phyloP scores from a whole-genome alignment of 2,888 invertebrate genomes.

The Drosophila lutescens region DNA sequence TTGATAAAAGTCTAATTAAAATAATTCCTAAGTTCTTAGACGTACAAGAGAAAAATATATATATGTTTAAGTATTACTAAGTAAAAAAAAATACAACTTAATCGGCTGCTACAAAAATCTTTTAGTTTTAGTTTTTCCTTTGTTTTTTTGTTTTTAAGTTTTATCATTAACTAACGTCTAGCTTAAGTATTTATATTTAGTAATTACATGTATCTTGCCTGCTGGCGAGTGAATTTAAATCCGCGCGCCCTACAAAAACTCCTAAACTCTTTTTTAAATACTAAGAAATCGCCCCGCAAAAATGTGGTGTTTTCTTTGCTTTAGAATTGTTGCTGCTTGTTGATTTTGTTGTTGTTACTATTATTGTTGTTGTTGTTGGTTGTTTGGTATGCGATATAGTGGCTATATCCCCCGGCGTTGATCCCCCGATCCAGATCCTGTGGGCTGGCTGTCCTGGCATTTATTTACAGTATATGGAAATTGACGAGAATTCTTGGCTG shows the following conservation, averaged over 20 bases:
- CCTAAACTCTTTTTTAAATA: not conserved
- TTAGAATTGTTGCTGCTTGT: slow-evolving; percentile 13
- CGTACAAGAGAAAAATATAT: slow-evolving; percentile 7
- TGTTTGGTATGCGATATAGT: slow-evolving; percentile 14
- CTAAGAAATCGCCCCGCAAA: slow-evolving; percentile 6
- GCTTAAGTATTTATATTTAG: slow-evolving; percentile 2
- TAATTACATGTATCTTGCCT: slow-evolving; percentile 18
- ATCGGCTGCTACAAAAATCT: slow-evolving; percentile 19
- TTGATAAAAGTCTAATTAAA: slow-evolving; percentile 5
- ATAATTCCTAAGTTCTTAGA: slow-evolving; percentile 1
- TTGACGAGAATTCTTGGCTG: slow-evolving; percentile 5
- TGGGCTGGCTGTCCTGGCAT: not conserved
- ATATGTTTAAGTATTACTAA: not conserved
- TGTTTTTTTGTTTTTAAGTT: slow-evolving; percentile 2
- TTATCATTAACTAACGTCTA: slow-evolving; percentile 1
- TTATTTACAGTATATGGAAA: slow-evolving; percentile 8
- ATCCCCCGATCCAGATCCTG: slow-evolving; percentile 8
- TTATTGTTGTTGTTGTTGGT: slow-evolving; percentile 1
- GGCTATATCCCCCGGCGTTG: slow-evolving; percentile 9
- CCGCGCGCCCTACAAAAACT: slow-evolving; percentile 6
- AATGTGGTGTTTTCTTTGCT: slow-evolving; percentile 3
- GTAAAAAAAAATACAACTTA: slow-evolving; percentile 22
- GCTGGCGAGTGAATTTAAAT: slow-evolving; percentile 1
- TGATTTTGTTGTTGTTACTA: not conserved
- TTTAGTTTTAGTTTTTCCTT: slow-evolving; percentile 4